Conservation (phyloP, 53 echinoderm and acorn worm genomes). For the Astropecten irregularis region DNA sequence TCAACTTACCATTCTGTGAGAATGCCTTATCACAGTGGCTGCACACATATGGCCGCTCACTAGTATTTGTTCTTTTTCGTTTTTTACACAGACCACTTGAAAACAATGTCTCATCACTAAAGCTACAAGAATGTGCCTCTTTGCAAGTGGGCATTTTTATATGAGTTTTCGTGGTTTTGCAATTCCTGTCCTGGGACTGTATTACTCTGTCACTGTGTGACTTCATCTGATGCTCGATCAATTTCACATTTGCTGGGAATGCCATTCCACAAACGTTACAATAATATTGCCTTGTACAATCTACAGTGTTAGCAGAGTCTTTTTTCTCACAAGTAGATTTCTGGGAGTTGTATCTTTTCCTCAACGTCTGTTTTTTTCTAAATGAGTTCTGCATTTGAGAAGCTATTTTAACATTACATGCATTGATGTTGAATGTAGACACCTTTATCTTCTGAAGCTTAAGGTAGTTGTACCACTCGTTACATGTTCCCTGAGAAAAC, state of each 20-base stretch:
- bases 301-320: neutral
- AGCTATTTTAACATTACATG: constrained; percentile 20
- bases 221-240: neutral
- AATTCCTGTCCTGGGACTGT: neutral
- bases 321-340: neutral
- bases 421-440: neutral
- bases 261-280: neutral
- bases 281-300: neutral
- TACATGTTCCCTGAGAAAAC: neutral
- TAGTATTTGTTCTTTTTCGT: too few species aligned
- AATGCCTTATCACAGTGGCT: too few species aligned
- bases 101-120: neutral
- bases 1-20: too few species aligned
- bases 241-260: neutral
- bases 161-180: neutral
- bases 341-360: neutral
- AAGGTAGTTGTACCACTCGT: too few species aligned
- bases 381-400: constrained; percentile 18
- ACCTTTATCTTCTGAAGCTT: too few species aligned
- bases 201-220: neutral
- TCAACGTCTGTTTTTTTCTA: neutral
- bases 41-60: too few species aligned
- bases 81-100: too few species aligned
- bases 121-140: neutral
- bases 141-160: neutral